Evolutionary conservation across 2,797 vertebrate species (phyloP).

Genomic region (Hapalemur alaotrensis): DNA sequence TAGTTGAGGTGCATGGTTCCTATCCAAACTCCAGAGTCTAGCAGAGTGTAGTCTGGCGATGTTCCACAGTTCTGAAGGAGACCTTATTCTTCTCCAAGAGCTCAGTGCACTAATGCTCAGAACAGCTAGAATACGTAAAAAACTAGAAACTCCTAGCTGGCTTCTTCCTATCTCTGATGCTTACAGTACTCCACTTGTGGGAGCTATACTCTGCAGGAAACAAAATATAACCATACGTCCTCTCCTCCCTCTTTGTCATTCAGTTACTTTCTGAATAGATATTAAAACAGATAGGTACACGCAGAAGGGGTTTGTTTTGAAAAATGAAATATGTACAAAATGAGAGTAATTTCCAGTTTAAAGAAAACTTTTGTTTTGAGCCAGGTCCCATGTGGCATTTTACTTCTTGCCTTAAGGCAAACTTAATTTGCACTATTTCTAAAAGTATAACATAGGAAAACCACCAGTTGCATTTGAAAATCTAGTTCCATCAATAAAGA

Average conservation of each 20-base stretch:
- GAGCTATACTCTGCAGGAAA: neutral
- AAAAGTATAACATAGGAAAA: neutral
- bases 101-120: neutral
- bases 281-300: neutral
- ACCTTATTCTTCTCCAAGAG: neutral
- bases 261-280: neutral
- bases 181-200: neutral
- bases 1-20: accelerated
- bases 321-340: neutral
- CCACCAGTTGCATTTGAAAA: neutral
- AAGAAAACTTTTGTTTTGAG: neutral
- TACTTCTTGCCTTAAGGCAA: neutral
- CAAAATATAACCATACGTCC: neutral
- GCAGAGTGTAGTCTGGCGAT: neutral
- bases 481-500: neutral
- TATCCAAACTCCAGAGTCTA: neutral
- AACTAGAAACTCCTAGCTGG: neutral
- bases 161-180: neutral
- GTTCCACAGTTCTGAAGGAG: neutral
- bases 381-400: neutral
- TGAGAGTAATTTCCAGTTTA: neutral
- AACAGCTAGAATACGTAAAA: neutral
- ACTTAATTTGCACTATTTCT: neutral
- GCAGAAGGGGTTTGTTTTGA: neutral
- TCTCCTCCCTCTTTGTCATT: neutral